Base-by-base conservation (phyloP, 1,140 invertebrate species). In the Ips typographus region DNA sequence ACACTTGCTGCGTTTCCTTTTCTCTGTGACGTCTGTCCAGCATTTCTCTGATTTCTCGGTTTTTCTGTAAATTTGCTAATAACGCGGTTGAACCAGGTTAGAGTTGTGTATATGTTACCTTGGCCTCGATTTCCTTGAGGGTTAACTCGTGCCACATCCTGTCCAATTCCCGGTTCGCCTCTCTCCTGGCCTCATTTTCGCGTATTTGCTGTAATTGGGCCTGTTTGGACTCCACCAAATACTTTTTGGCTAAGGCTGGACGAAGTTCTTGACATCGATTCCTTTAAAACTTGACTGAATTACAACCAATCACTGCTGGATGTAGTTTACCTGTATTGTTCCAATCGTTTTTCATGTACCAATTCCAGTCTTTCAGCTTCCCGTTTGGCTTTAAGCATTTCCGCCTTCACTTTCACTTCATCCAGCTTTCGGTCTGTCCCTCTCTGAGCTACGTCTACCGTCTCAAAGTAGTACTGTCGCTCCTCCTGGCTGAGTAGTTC, bases 201-300 rank as follows among this genome's bases (percentile, higher is more conserved):
- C 74, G 72, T 47, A 80, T 80, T 73, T 80, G 79, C 59, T 78
- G 76, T 52, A 79, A 69, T 60, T 80, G 77, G 4, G 56, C 41
- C n/a, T 75, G 65, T 72, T 80, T 80, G 2, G 75, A 74, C 68
- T 80, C 78, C 7, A 74, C 62, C 4, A 77, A 52, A 55, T 74
- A 61, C 62, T 76, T 73, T 44, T 78, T 76, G 1, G 49, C 58
- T 2, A 79, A 8, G 39, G 52, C 55, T n/a, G 76, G 75, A 39
- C 76, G 68, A 38, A 79, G 62, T 41, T 77, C 75, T 53, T 72
- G 69, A 60, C 72, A 76, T 22, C 74, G 71, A n/a, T 74, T 47
- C 37, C 78, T 79, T 47, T 22, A 7, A 22, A 22, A 22, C 22
- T 22, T 22, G 22, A 22, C 22, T 22, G 22, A 22, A 22, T 22